Base-by-base conservation (phyloP, 2,113 vertebrate genomes). In the Microcebus jonahi region DNA sequence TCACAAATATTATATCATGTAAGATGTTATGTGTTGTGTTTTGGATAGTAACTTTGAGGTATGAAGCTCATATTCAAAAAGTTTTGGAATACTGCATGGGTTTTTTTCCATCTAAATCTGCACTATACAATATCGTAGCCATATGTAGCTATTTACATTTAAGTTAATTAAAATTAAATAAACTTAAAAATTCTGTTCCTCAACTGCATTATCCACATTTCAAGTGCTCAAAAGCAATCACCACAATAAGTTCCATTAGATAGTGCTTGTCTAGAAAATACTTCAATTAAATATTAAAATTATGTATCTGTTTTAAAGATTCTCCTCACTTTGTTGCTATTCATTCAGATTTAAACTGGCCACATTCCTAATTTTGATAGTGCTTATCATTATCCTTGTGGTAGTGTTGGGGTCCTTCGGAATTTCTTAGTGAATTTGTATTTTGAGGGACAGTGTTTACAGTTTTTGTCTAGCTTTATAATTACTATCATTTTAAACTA, bases 151-250 rank as follows among this genome's bases (percentile, higher is more conserved):
- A 18, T 79, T 92, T 80, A 80, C 25, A 27, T 6, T 42, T 59
- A 70, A 80, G 59, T 79, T 71, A 79, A 77, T 91, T 95, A 59
- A 86, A 92, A 67, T 68, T n/a, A 73, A 91, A 71, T 89, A 71
- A 67, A n/a, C 27, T 15, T 70, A 79, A 80, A 73, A 63, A 36
- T 76, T 67, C 6, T 39, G 4, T 81, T 42, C 6, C 39, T 50
- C 27, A 59, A 9, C 84, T n/a, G 4, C 31, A 39, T 7, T 70
- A 8, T 31, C 20, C 48, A 57, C 42, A 88, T 55, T 67, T 82
- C 86, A 87, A 39, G 23, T 59, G 70, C 65, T 84, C 31, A 63
- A 39, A 20, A 57, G 21, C 0, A 2, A 29, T 55, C 31, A n/a
- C 36, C 27, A n/a, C 6, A 86, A 9, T 59, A 88, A 59, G 9